These are phyloP conservation scores for Plotosus lineatus DNA, from an alignment of 2,113 vertebrate genomes.

Conservation along the genomic window DNA sequence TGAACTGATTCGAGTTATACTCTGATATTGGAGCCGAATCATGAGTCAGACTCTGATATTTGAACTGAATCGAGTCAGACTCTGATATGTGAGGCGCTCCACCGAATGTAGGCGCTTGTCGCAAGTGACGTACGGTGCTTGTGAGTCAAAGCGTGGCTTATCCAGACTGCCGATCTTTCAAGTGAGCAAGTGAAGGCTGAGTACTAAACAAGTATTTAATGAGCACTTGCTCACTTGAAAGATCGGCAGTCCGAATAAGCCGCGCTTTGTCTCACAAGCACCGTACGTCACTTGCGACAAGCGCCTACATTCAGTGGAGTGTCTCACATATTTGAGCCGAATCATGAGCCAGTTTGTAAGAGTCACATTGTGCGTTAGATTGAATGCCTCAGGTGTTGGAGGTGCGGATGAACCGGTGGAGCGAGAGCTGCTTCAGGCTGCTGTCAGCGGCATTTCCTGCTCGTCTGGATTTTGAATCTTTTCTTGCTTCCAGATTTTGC, in stretches of 20 bases:
- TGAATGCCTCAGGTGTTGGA: slow-evolving; percentile 43
- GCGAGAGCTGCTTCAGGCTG: slow-evolving; percentile 68
- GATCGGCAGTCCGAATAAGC: too few relatives aligned
- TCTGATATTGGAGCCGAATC: not conserved
- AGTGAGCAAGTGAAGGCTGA: too few relatives aligned
- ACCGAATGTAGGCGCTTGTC: too few relatives aligned
- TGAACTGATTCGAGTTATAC: not conserved
- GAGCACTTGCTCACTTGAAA: too few relatives aligned
- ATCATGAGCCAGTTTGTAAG: too few relatives aligned
- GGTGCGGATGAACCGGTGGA: slow-evolving; percentile 68
- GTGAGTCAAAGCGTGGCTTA: too few relatives aligned
- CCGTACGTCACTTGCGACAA: too few relatives aligned
- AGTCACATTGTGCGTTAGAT: not conserved
- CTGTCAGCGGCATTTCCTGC: slow-evolving; percentile 38
- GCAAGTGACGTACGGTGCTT: too few relatives aligned
- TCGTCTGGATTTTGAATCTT: slow-evolving; percentile 23
- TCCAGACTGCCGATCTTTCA: too few relatives aligned
- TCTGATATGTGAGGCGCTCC: not conserved
- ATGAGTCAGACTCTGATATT: not conserved
- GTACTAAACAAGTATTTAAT: too few relatives aligned
- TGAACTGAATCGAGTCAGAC: not conserved
- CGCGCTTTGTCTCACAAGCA: too few relatives aligned
- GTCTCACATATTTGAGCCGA: not conserved
- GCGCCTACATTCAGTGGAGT: too few relatives aligned
- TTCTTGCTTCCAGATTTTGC: slow-evolving; percentile 35